Percentiles rank a stretch among this genome's conserved stretches.
Evolutionary conservation across 1,140 invertebrate genomes (phyloP).

Genomic region (Eueides isabella): DNA sequence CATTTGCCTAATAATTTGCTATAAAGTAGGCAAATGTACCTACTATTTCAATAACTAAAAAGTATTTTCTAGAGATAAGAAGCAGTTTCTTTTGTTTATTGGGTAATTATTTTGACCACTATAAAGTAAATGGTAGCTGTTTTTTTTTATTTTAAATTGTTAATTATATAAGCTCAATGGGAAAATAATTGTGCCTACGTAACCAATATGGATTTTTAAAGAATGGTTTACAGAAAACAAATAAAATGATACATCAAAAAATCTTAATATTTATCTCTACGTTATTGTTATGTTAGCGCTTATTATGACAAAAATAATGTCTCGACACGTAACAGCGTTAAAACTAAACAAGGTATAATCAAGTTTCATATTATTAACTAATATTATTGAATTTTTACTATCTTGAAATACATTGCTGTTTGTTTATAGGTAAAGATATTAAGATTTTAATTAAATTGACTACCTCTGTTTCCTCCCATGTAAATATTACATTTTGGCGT

Average conservation of each 20-base stretch:
- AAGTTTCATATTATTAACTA: neutral
- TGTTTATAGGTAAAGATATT: no score
- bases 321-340: neutral
- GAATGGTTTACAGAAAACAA: no score
- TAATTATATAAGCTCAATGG: neutral
- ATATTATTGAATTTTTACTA: neutral
- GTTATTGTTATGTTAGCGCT: neutral
- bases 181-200: no score
- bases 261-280: neutral
- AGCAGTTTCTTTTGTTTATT: neutral
- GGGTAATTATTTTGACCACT: neutral
- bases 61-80: neutral
- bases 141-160: neutral
- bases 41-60: neutral
- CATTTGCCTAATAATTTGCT: neutral
- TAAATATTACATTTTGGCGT: neutral
- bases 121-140: conserved; percentile 4
- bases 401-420: no score
- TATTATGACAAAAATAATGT: neutral
- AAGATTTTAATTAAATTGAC: no score
- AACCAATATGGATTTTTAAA: no score
- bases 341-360: neutral
- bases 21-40: neutral
- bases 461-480: neutral
- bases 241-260: no score